phyloP scores from a whole-genome alignment of 2,888 invertebrate genomes.

The Philhelius pedissequus region DNA sequence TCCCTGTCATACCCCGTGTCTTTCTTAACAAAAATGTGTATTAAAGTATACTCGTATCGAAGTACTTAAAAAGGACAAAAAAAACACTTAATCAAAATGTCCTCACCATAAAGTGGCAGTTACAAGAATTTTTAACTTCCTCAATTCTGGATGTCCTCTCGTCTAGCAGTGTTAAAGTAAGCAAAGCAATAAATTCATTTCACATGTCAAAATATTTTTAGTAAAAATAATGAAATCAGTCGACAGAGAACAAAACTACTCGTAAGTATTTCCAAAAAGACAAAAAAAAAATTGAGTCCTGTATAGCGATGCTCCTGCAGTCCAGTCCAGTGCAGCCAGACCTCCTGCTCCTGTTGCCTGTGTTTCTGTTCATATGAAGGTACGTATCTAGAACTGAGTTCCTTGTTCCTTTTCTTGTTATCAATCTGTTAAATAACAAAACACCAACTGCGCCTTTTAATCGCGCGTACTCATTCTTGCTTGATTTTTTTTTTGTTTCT shows the following conservation, averaged over 20 bases:
- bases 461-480: slow-evolving; percentile 45
- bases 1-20: neutral
- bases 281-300: slow-evolving; percentile 23
- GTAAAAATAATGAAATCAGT: slow-evolving; percentile 28
- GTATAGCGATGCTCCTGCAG: slow-evolving; percentile 25
- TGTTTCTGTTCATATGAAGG: neutral
- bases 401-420: slow-evolving; percentile 62
- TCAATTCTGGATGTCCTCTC: neutral
- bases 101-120: slow-evolving; percentile 33
- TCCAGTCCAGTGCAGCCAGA: neutral
- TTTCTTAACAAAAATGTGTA: slow-evolving; percentile 10
- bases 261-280: slow-evolving; percentile 19
- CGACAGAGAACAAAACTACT: slow-evolving; percentile 40
- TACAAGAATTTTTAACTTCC: slow-evolving; percentile 27
- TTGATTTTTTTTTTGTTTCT: slow-evolving; percentile 7
- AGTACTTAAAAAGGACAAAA: slow-evolving; percentile 26
- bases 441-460: slow-evolving; percentile 67
- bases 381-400: slow-evolving; percentile 13
- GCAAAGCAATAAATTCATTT: slow-evolving; percentile 56
- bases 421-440: slow-evolving; percentile 69
- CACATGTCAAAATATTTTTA: slow-evolving; percentile 59
- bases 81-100: slow-evolving; percentile 43
- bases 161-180: neutral
- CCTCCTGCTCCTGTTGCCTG: slow-evolving; percentile 39
- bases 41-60: neutral